Percentiles rank a stretch among this genome's conserved stretches.
Evolutionary conservation across 2,797 vertebrate genomes (phyloP).

Genomic region (Florisuga fusca): DNA sequence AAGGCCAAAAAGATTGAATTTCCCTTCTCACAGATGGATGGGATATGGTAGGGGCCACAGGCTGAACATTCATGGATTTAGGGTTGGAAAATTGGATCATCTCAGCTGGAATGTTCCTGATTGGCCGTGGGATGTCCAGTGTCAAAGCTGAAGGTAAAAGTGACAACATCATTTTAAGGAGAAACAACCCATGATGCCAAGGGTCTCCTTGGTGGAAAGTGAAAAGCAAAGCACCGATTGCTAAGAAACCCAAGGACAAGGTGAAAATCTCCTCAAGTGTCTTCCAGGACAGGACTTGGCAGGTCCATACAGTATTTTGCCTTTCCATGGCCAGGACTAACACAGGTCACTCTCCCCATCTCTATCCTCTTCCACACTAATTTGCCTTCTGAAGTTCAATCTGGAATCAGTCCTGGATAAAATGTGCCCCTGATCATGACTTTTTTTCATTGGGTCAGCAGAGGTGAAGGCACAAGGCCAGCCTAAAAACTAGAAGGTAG

Average conservation of each 20-base stretch:
- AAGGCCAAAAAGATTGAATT: background rate
- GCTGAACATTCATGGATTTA: background rate
- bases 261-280: rapidly evolving
- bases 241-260: background rate
- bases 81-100: background rate
- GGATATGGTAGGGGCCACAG: rapidly evolving
- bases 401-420: background rate
- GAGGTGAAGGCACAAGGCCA: background rate
- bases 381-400: background rate
- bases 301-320: rapidly evolving
- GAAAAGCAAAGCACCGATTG: background rate
- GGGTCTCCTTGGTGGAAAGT: background rate
- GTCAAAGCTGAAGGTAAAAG: background rate
- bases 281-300: background rate
- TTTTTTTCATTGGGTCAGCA: background rate
- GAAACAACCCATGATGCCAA: background rate
- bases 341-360: background rate
- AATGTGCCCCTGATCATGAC: background rate
- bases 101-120: background rate
- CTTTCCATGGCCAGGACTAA: background rate
- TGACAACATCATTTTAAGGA: background rate
- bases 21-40: rapidly evolving
- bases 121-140: rapidly evolving
- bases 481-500: background rate
- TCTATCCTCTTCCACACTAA: background rate